These are phyloP conservation scores for Pogonocichla stellata DNA, from an alignment of 2,113 vertebrate species.

Conservation along the genomic window DNA sequence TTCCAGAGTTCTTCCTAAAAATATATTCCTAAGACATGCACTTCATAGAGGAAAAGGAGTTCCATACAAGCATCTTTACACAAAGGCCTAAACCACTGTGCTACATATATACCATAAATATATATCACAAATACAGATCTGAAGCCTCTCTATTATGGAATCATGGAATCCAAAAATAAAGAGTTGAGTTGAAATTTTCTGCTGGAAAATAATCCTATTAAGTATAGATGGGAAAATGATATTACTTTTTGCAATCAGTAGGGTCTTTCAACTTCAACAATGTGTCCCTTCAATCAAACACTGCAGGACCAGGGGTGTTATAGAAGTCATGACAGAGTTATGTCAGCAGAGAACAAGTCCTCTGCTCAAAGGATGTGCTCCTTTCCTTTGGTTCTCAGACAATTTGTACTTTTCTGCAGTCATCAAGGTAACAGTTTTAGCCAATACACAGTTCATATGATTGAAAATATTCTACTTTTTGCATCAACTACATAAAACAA, in stretches of 20 bases:
- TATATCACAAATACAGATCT: background rate
- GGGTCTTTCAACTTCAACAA: background rate
- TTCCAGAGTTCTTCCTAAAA: background rate
- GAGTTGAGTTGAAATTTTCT: background rate
- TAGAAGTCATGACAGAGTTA: background rate
- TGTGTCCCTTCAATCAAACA: background rate
- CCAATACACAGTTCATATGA: constrained; percentile 15
- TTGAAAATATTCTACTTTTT: constrained; percentile 36
- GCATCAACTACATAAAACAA: background rate
- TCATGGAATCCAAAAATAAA: background rate
- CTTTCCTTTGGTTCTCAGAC: background rate
- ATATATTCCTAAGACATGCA: background rate
- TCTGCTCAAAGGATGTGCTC: background rate
- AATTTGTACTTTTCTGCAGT: background rate
- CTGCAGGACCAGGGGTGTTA: background rate
- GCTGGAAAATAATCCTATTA: background rate
- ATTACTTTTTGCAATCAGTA: background rate
- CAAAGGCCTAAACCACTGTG: background rate
- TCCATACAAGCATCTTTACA: background rate
- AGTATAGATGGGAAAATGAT: background rate
- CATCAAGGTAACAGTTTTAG: constrained; percentile 54
- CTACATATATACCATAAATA: background rate
- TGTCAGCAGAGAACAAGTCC: background rate
- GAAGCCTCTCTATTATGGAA: background rate
- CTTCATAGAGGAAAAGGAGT: background rate